Base-by-base conservation (phyloP, 2,113 vertebrate genomes). In the Murina feae region DNA sequence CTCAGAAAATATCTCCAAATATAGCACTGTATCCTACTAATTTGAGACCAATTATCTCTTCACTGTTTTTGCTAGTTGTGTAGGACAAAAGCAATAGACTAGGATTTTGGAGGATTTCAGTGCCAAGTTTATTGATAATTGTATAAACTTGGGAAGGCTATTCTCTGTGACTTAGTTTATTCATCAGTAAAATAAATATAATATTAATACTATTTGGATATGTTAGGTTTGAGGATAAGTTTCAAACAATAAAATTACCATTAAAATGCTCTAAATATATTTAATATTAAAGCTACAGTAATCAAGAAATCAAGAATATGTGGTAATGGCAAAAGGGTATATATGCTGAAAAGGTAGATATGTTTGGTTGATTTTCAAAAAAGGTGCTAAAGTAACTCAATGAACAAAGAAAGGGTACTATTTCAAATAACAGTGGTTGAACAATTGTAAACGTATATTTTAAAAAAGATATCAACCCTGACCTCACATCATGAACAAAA, bases 1-100 rank as follows among this genome's bases (percentile, higher is more conserved):
- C 82, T 95, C 47, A 80, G 37, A 95, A 83, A 53, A 53, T 80
- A 82, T 60, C 28, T 93, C 60, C 35, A 80, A 91, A 93, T 87
- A 9, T 74, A 87, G 25, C 35, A 49, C 14, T 63, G n/a, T 87
- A 13, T 84, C 78, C 13, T 20, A 71, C 2, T 83, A 35, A 86
- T 89, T 65, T 82, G 37, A 78, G 28, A 85, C 10, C 35, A 23
- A 74, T 32, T 76, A 42, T 88, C 51, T 85, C 10, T n/a, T 68
- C 23, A 88, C 16, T 85, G 28, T 71, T 75, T 84, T 92, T 96
- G 16, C 10, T 72, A 72, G 39, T 44, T 93, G 51, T 28, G 2
- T 47, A 80, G 25, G 25, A 72, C 95, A 82, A 92, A 49, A 84
- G 58, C 2, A 91, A 9, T 94, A 42, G 9, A 58, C 28, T 90